Evolutionary conservation across 2,113 vertebrate genomes (phyloP).

Genomic region (Mobula hypostoma): DNA sequence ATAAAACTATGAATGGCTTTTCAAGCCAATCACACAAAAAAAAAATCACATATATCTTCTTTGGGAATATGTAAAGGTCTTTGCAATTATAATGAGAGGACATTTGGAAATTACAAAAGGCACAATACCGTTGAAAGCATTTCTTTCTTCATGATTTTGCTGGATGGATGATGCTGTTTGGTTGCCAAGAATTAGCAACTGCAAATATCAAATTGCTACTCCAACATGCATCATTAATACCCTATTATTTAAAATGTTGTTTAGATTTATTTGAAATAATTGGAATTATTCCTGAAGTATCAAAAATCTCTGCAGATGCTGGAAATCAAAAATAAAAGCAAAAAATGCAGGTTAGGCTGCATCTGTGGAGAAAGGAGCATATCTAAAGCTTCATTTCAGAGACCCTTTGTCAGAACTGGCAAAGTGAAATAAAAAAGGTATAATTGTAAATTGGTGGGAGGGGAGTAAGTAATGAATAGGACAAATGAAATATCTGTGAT

Average conservation of each 20-base stretch:
- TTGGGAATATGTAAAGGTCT: background rate
- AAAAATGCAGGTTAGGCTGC: no score
- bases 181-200: background rate
- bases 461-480: constrained; percentile 39
- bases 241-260: background rate
- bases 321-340: no score
- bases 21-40: background rate
- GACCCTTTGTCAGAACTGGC: no score
- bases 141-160: background rate
- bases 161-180: background rate
- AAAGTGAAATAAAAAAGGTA: no score
- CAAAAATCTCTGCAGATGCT: background rate
- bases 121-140: background rate
- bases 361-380: no score
- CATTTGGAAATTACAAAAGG: background rate
- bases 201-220: background rate
- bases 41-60: background rate
- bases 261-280: background rate
- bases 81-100: background rate
- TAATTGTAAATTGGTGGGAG: background rate
- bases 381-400: no score
- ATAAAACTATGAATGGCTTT: background rate
- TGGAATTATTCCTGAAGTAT: background rate
- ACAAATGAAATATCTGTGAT: no score
- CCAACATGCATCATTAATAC: background rate